These are phyloP conservation scores for Lasioglossum baleicum DNA, from an alignment of 1,140 invertebrate species.

Conservation along the genomic window DNA sequence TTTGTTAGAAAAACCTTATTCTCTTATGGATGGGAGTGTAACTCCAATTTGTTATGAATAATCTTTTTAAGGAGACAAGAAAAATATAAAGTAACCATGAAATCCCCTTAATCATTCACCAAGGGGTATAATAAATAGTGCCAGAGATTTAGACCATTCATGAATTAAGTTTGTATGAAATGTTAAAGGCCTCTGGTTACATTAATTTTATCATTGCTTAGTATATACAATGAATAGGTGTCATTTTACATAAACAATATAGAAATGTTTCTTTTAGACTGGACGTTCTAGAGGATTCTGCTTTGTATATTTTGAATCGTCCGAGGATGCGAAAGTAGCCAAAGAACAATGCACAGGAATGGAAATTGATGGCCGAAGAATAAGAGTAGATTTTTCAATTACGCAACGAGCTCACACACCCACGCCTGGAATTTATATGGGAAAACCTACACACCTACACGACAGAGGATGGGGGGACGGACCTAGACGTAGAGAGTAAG, in stretches of 20 bases:
- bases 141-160: constrained; percentile 76
- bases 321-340: constrained; percentile 95
- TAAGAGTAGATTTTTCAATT: constrained; percentile 97
- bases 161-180: constrained; percentile 62
- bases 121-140: constrained; percentile 66
- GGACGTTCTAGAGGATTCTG: constrained; percentile 96
- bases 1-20: too few relatives aligned
- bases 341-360: constrained; percentile 96
- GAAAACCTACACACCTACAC: constrained; percentile 87
- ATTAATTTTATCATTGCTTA: neutral
- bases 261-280: constrained; percentile 82
- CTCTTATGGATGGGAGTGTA: too few relatives aligned
- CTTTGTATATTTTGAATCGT: constrained; percentile 96
- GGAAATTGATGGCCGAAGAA: constrained; percentile 95
- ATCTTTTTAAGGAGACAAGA: neutral
- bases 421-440: constrained; percentile 98
- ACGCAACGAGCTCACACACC: constrained; percentile 98
- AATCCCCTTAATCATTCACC: constrained; percentile 14
- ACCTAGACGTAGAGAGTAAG: constrained; percentile 81
- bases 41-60: neutral
- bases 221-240: neutral
- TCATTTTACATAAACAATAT: neutral
- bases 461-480: constrained; percentile 72
- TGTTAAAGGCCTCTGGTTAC: constrained; percentile 77
- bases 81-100: neutral